Base-by-base conservation (phyloP, 2,113 vertebrate genomes). In the Agelaius tricolor region DNA sequence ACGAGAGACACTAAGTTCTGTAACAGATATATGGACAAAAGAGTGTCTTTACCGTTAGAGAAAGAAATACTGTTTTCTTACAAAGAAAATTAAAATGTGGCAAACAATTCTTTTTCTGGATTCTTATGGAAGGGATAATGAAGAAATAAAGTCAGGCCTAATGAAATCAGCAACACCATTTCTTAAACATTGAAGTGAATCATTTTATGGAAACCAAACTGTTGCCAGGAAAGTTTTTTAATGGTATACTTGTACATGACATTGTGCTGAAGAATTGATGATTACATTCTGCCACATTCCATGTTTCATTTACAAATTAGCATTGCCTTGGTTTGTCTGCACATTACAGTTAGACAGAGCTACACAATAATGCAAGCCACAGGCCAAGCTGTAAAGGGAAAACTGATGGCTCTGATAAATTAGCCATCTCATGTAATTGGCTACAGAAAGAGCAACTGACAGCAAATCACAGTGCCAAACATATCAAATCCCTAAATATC, bases 401-500 rank as follows among this genome's bases (percentile, higher is more conserved):
- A 92, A 95, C 2, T 43, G 63, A 54, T 41, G 69, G 37, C n/a
- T 81, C 59, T 74, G 68, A 94, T 87, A 93, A 89, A 87, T 75
- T 49, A 91, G 41, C 83, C 43, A 19, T 68, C 59, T 91, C 87
- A 27, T 17, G 58, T 63, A 79, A 87, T 46, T 65, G 90, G 57
- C 44, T 80, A 96, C 74, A 23, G 89, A 79, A 83, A 75, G 62
- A 87, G 66, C 63, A 87, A 46, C 59, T n/a, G 52, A 83, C 46
- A 93, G 57, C 44, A 92, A 80, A 61, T 69, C 55, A 69, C 43
- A 43, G 65, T 17, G 72, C 43, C 59, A 76, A 31, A 71, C 51
- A 26, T n/a, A 80, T 99, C 98, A 99, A 95, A 99, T 99, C 37
- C 99, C 99, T 96, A 99, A 98, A 95, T 99, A 99, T 88, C 98